phyloP scores from a whole-genome alignment of 2,888 invertebrate genomes.

The Mesorhabditis sp. region DNA sequence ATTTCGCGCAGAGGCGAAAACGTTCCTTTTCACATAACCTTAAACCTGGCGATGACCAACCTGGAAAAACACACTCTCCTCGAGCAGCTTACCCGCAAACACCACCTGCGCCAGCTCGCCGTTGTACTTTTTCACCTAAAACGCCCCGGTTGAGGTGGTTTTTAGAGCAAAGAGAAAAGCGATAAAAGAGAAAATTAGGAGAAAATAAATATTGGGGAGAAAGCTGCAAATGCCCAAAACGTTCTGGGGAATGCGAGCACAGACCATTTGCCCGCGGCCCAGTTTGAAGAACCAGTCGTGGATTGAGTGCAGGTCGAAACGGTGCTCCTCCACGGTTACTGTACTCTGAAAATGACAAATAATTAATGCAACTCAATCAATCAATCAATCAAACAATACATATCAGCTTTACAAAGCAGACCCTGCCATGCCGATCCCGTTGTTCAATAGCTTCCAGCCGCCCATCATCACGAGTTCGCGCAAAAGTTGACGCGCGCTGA shows the following conservation, averaged over 20 bases:
- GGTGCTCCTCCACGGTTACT: constrained; percentile 37
- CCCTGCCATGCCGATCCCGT: constrained; percentile 36
- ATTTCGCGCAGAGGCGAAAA: not conserved
- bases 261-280: constrained; percentile 45
- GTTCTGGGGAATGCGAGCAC: not conserved
- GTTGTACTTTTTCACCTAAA: constrained; percentile 29
- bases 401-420: not conserved
- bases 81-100: constrained; percentile 34
- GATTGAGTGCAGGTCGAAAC: constrained; percentile 43
- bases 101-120: constrained; percentile 36
- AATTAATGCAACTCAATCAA: not conserved
- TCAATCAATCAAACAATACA: too few relatives aligned
- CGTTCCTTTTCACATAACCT: not conserved
- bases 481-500: constrained; percentile 31
- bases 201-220: not conserved
- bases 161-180: not conserved
- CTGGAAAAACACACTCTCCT: constrained; percentile 44
- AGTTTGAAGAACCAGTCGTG: constrained; percentile 48
- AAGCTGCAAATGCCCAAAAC: not conserved
- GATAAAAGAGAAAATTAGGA: not conserved
- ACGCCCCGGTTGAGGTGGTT: not conserved
- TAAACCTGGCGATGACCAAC: constrained; percentile 11
- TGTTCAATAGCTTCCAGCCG: constrained; percentile 38
- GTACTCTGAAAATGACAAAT: constrained; percentile 16
- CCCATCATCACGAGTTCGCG: constrained; percentile 33